Base-by-base conservation (phyloP, 2,888 invertebrate genomes). In the Apoderus coryli region DNA sequence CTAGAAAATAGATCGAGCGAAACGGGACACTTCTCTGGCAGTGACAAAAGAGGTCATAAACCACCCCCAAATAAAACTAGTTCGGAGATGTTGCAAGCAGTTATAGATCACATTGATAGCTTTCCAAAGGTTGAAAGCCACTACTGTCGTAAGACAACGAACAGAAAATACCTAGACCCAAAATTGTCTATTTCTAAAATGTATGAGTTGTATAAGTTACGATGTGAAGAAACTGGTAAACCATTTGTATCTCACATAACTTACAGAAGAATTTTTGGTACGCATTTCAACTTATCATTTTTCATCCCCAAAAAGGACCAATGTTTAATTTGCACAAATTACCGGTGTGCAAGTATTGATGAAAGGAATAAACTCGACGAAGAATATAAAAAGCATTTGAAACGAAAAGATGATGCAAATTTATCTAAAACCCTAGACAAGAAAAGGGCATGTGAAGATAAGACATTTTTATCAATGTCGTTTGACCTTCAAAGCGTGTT, bases 401-500 rank as follows among this genome's bases (percentile, higher is more conserved):
- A 22, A 10, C 15, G 25, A 22, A 35, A 22, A 32, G 27, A 31
- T 15, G 22, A 34, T 19, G 30, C 30, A 15, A 31, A 31, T 27
- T 14, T n/a, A 27, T 25, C 34, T 14, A 34, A 34, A 31, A 16
- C 30, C 4, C 14, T 19, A 15, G 29, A 32, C 29, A 31, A 30
- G 29, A 7, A 27, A 22, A 25, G 27, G 25, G 29, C 25, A 9
- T 14, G n/a, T 27, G 9, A 25, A 25, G 26, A 34, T n/a, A 12
- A 28, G 22, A 31, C 6, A 31, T 29, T 27, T 37, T 29, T 43
- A 35, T 35, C 36, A 14, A 39, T 36, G 10, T 40, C 43, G 28
- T 46, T 50, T 38, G 47, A 47, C 35, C 36, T 49, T 19, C 46
- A 48, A 35, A 41, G 42, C 28, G 45, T 48, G 6, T 37, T 49